Percentiles rank a stretch among this genome's conserved stretches.
Evolutionary conservation across 1,140 invertebrate species (phyloP).

Genomic region (Spodoptera litura): DNA sequence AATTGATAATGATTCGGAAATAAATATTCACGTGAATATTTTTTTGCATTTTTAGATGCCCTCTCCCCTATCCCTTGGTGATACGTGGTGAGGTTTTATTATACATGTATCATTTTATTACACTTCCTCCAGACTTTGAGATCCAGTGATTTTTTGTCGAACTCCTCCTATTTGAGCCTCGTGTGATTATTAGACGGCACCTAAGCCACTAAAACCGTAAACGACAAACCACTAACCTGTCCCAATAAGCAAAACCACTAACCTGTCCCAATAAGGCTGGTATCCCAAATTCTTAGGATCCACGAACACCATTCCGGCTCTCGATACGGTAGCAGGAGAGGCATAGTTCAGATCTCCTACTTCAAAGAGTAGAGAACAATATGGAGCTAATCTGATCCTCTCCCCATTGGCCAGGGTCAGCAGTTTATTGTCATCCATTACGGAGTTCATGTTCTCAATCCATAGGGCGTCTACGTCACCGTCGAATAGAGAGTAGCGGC

Average conservation of each 20-base stretch:
- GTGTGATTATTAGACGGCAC: no score
- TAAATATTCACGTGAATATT: no score
- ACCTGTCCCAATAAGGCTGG: constrained; percentile 94
- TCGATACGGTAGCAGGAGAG: constrained; percentile 95
- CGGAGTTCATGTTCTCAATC: constrained; percentile 98
- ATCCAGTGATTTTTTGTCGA: no score
- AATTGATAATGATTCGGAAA: no score
- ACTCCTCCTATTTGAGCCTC: no score
- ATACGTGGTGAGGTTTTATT: no score
- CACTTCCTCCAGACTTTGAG: no score
- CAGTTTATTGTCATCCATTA: constrained; percentile 97
- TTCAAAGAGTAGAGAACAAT: constrained; percentile 95
- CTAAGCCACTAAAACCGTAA: no score
- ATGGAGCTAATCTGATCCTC: constrained; percentile 92
- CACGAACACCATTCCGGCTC: constrained; percentile 97
- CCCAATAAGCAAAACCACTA: constrained; percentile 88
- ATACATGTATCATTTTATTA: no score
- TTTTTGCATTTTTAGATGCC: no score
- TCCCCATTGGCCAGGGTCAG: constrained; percentile 96
- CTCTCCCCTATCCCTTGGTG: no score
- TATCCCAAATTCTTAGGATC: constrained; percentile 96
- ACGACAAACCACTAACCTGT: constrained; percentile 84
- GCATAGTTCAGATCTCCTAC: constrained; percentile 95
- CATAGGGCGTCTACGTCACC: constrained; percentile 97
- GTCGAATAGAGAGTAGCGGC: constrained; percentile 95